These are phyloP conservation scores for Leucoraja ocellata DNA, from an alignment of 2,797 vertebrate genomes.

Conservation along the genomic window DNA sequence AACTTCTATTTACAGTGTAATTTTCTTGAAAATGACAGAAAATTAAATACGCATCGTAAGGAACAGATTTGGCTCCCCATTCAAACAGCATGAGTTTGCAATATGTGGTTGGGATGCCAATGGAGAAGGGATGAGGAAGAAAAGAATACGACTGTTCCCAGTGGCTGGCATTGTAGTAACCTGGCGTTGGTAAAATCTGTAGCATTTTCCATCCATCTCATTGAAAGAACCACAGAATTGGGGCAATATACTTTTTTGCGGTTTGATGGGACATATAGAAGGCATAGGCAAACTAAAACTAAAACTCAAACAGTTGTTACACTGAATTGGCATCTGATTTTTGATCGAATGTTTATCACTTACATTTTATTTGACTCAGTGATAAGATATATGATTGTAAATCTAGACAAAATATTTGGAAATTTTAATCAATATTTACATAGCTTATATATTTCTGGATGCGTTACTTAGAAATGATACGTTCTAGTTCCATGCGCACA, in stretches of 20 bases:
- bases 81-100: neutral
- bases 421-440: neutral
- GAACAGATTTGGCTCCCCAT: neutral
- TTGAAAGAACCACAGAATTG: neutral
- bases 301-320: neutral
- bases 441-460: neutral
- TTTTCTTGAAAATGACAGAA: neutral
- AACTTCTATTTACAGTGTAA: neutral
- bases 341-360: neutral
- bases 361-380: neutral
- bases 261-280: too few species aligned
- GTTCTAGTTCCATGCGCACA: neutral
- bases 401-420: conserved; percentile 9
- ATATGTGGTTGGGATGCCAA: neutral
- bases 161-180: neutral
- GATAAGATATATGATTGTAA: neutral
- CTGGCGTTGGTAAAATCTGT: neutral
- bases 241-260: neutral
- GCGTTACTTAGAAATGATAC: neutral
- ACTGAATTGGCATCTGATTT: neutral
- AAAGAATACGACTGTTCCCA: neutral
- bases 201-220: neutral
- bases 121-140: neutral
- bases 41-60: neutral
- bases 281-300: neutral